phyloP scores from a whole-genome alignment of 2,797 vertebrate genomes.

The Hipposideros larvatus region DNA sequence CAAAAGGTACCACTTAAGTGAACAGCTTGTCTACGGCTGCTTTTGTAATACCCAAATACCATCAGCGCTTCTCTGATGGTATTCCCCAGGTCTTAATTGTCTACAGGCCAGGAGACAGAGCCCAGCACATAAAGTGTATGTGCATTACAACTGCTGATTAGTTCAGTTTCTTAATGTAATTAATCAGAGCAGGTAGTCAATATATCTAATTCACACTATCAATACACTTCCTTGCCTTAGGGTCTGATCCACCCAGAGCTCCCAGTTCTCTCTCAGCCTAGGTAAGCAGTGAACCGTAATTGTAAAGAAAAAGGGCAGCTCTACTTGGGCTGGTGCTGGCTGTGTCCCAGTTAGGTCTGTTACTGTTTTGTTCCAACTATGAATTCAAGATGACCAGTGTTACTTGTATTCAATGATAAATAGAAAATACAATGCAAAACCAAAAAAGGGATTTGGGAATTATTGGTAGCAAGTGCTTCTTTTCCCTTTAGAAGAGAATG shows the following conservation, averaged over 20 bases:
- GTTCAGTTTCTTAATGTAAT: constrained; percentile 56
- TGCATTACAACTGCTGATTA: constrained; percentile 56
- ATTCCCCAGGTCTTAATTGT: constrained; percentile 59
- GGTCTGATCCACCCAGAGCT: background rate
- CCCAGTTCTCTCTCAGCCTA: background rate
- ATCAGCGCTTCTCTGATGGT: constrained; percentile 47
- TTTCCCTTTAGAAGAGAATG: constrained; percentile 27
- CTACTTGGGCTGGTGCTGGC: constrained; percentile 21
- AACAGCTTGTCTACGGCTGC: constrained; percentile 71
- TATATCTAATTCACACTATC: constrained; percentile 36
- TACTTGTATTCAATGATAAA: constrained; percentile 42
- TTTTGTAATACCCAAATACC: constrained; percentile 72
- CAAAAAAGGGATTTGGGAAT: constrained; percentile 1
- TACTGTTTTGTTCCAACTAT: constrained; percentile 41
- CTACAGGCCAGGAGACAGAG: constrained; percentile 67
- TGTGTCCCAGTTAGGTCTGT: constrained; percentile 59
- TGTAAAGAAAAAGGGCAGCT: constrained; percentile 41
- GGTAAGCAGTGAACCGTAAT: constrained; percentile 17
- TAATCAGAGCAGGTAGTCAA: constrained; percentile 64
- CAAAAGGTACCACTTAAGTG: constrained; percentile 70
- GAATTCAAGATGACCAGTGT: constrained; percentile 53
- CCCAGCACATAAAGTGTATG: constrained; percentile 50
- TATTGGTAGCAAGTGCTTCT: constrained; percentile 16
- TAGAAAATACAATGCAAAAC: constrained; percentile 60
- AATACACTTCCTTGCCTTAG: constrained; percentile 18